These are phyloP conservation scores for Aspidiotus destructor DNA, from an alignment of 2,888 invertebrate species.

Conservation along the genomic window DNA sequence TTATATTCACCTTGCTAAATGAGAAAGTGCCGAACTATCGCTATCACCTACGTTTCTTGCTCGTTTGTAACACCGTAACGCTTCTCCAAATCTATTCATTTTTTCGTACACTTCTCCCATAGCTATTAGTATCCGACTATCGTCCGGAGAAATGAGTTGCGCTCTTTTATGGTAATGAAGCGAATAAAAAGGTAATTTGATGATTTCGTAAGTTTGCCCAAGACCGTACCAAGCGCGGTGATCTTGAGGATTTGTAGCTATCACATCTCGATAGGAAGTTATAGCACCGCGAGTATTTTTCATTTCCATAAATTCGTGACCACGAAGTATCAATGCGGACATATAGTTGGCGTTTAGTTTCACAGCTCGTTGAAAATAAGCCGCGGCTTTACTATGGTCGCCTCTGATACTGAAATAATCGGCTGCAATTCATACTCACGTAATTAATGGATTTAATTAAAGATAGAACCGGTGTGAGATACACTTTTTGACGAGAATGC, in stretches of 20 bases:
- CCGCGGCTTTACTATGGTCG: conserved; percentile 92
- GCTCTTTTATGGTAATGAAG: conserved; percentile 94
- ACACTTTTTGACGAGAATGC: too few relatives aligned
- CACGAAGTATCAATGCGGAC: conserved; percentile 96
- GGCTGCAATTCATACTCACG: conserved; percentile 47
- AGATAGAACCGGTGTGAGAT: too few relatives aligned
- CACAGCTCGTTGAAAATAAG: conserved; percentile 90
- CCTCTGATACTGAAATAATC: conserved; percentile 93
- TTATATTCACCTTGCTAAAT: conserved; percentile 70
- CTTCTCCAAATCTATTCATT: conserved; percentile 80
- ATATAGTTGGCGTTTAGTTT: conserved; percentile 88
- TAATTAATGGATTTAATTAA: too few relatives aligned
- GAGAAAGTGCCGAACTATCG: conserved; percentile 87
- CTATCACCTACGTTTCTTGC: conserved; percentile 94
- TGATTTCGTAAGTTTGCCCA: conserved; percentile 95
- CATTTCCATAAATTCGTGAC: conserved; percentile 97
- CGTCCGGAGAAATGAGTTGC: conserved; percentile 80
- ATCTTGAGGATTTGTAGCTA: conserved; percentile 90
- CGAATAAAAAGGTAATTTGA: conserved; percentile 91
- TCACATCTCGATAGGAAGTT: conserved; percentile 92
- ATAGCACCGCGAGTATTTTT: conserved; percentile 98
- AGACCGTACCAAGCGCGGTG: conserved; percentile 98
- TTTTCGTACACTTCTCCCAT: conserved; percentile 94
- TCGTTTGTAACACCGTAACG: conserved; percentile 92
- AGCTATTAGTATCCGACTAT: conserved; percentile 93